These are phyloP conservation scores for Julus scanicus DNA, from an alignment of 2,888 invertebrate species.

Conservation along the genomic window DNA sequence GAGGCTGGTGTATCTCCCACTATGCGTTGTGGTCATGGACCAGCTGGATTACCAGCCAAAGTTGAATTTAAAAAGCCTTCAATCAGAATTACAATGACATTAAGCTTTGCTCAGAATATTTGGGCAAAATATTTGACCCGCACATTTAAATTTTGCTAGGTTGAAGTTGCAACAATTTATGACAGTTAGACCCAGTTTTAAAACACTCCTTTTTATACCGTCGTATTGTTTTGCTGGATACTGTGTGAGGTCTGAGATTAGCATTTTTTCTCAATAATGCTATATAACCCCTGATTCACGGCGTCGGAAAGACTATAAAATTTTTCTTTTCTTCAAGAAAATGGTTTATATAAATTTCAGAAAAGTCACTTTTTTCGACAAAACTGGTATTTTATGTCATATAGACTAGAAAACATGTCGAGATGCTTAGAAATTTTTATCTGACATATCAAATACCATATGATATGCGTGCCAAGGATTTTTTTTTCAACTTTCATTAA, in stretches of 20 bases:
- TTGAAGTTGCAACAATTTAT: conserved; percentile 11
- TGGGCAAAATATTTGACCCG: conserved; percentile 43
- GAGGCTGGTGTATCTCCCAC: neutral
- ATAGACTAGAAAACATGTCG: conserved; percentile 26
- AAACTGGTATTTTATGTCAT: conserved; percentile 45
- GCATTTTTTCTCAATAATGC: conserved; percentile 45
- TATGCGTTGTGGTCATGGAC: conserved; percentile 37
- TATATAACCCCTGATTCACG: conserved; percentile 43
- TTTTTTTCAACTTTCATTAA: conserved; percentile 41
- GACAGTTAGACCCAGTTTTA: conserved; percentile 45
- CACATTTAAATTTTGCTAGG: neutral
- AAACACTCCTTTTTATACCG: conserved; percentile 29
- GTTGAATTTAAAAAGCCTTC: conserved; percentile 43
- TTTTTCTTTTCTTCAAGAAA: conserved; percentile 31
- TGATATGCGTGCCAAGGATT: conserved; percentile 44
- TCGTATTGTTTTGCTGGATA: conserved; percentile 32
- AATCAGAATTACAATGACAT: conserved; percentile 38
- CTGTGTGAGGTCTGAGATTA: conserved; percentile 37
- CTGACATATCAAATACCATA: conserved; percentile 40
- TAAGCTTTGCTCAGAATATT: conserved; percentile 44
- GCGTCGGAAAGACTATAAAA: conserved; percentile 40
- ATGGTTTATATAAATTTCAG: conserved; percentile 42
- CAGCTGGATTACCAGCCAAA: conserved; percentile 44
- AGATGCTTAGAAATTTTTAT: conserved; percentile 24
- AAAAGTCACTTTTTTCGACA: conserved; percentile 45